Percentiles rank a stretch among this genome's conserved stretches.
phyloP scores from a whole-genome alignment of 1,140 invertebrate species.

The Macrotrachela quadricornifera region DNA sequence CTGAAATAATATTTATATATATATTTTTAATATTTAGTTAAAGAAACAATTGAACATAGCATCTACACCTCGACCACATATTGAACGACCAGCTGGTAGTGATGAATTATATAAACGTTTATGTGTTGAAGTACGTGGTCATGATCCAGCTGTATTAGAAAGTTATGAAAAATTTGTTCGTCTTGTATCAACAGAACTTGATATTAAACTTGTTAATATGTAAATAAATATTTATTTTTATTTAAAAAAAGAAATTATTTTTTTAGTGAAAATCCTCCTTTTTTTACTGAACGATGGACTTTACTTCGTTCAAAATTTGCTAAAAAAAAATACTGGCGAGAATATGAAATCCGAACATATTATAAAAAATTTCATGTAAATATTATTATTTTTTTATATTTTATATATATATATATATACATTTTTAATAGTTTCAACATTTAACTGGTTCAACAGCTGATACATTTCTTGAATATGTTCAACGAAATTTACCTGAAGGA shows the following conservation, averaged over 20 bases:
- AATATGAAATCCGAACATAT: slow-evolving; percentile 86
- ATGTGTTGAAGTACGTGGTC: slow-evolving; percentile 61
- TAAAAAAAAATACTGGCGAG: slow-evolving; percentile 76
- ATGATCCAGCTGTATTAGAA: slow-evolving; percentile 60
- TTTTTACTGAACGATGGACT: slow-evolving; percentile 43
- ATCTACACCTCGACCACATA: too few relatives aligned
- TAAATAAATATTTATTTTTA: slow-evolving; percentile 22
- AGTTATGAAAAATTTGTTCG: slow-evolving; percentile 65
- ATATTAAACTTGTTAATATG: slow-evolving; percentile 48
- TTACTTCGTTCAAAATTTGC: slow-evolving; percentile 67
- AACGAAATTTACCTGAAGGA: slow-evolving; percentile 88
- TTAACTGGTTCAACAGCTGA: slow-evolving; percentile 82
- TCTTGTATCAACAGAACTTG: slow-evolving; percentile 53
- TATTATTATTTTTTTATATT: background rate
- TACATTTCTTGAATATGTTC: slow-evolving; percentile 82
- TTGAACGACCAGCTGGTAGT: too few relatives aligned
- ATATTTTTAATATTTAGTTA: too few relatives aligned
- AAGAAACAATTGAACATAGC: too few relatives aligned
- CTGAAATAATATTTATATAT: too few relatives aligned
- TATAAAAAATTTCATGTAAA: slow-evolving; percentile 56
- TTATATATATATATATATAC: background rate
- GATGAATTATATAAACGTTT: slow-evolving; percentile 23
- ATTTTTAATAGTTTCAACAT: slow-evolving; percentile 29
- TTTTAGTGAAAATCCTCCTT: background rate
- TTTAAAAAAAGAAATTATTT: background rate